phyloP scores from a whole-genome alignment of 2,797 vertebrate genomes.

The Poeciliopsis paucimaculata region DNA sequence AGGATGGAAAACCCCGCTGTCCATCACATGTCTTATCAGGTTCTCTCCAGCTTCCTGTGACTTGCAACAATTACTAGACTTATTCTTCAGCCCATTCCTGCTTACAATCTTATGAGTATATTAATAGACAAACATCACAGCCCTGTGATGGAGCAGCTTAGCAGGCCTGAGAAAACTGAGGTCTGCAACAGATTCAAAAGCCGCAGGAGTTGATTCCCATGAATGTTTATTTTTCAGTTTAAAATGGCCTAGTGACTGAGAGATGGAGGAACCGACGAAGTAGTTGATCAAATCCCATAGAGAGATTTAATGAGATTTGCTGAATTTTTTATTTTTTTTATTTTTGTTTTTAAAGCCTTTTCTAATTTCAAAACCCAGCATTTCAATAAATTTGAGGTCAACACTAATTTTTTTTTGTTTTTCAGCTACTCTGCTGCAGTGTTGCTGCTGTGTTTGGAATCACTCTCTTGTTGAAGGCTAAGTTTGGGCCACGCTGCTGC shows the following conservation, averaged over 20 bases:
- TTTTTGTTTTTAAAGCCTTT: neutral
- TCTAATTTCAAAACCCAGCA: neutral
- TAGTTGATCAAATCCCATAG: neutral
- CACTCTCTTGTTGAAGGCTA: neutral
- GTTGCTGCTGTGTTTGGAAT: neutral
- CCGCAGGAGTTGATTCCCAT: slow-evolving; percentile 56
- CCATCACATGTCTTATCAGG: slow-evolving; percentile 46
- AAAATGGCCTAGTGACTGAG: neutral
- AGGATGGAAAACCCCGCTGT: slow-evolving; percentile 29
- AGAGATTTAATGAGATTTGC: too few relatives aligned
- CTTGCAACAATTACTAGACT: neutral
- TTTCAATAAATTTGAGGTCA: neutral
- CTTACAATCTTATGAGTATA: neutral
- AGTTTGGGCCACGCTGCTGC: neutral
- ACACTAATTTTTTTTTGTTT: neutral
- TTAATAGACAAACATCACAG: slow-evolving; percentile 25
- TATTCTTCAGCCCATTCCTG: slow-evolving; percentile 16
- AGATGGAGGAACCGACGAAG: neutral
- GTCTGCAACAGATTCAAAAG: slow-evolving; percentile 43
- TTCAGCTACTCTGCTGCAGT: neutral
- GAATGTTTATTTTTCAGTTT: slow-evolving; percentile 35
- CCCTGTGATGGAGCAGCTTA: neutral
- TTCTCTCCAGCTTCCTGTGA: slow-evolving; percentile 49
- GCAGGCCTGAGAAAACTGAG: slow-evolving; percentile 43
- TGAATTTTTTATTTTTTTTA: neutral